Base-by-base conservation (phyloP, 2,113 vertebrate genomes). In the Castor canadensis region DNA sequence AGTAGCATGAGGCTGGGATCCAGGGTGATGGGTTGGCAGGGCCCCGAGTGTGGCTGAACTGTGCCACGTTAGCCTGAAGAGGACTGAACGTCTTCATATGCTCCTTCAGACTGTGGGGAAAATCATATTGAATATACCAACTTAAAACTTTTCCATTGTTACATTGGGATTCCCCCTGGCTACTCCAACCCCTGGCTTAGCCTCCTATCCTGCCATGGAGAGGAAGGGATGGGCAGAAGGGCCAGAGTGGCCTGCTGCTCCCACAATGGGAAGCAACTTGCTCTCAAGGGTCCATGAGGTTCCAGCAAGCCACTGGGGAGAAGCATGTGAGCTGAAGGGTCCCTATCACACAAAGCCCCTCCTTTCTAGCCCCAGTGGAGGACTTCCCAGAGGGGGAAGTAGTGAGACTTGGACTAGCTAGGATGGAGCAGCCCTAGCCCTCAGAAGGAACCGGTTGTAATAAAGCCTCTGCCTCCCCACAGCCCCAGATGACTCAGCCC, bases 311-410 rank as follows among this genome's bases (percentile, higher is more conserved):
- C 28, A n/a, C 58, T 19, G 30, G 28, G 40, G 64, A 66, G 32
- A 30, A 45, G 22, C 20, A 0, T 2, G 1, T 32, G 60, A n/a
- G 3, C 75, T 45, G 32, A 24, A 43, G 52, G 20, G 54, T 17
- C 35, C n/a, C 22, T 22, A 45, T 52, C 45, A 1, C 0, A 0
- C 15, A 84, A 12, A 0, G 0, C 56, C 40, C 10, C 26, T 13
- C 38, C 49, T 56, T 56, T 32, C 66, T 71, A 12, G 16, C 38
- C 32, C 32, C 38, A 10, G 7, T 15, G 52, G 32, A 67, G 32
- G 43, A 67, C 22, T 54, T 28, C 32, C 16, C 13, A 0, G 16
- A 58, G 17, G 3, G 73, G 28, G 35, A 32, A 12, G 73, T 69
- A 0, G 20, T 45, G 49, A 45, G 54, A 20, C 19, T 20, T 71